phyloP scores from a whole-genome alignment of 2,797 vertebrate species.

The Schizothorax lantsangensis region DNA sequence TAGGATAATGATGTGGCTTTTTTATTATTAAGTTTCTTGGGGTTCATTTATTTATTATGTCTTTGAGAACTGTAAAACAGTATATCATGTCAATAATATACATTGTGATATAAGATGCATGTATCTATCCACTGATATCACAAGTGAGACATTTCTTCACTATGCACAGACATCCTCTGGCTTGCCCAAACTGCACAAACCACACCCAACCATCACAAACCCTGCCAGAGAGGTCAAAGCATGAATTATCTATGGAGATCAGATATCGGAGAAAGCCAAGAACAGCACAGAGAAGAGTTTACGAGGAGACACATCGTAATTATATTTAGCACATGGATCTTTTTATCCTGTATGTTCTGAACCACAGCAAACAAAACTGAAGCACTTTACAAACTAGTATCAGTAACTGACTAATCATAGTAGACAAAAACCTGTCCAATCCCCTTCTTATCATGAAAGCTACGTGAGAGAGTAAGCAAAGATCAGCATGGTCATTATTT shows the following conservation, averaged over 20 bases:
- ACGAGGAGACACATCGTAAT: neutral
- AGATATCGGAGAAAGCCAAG: constrained; percentile 38
- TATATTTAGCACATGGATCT: neutral
- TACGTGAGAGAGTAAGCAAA: neutral
- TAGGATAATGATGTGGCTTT: neutral
- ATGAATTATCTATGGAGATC: constrained; percentile 54
- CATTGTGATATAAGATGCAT: neutral
- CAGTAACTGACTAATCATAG: neutral
- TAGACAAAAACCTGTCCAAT: neutral
- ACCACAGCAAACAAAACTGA: neutral
- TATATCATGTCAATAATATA: neutral
- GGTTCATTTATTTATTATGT: neutral
- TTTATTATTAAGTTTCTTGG: neutral
- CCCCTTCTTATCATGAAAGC: neutral
- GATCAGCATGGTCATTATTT: constrained; percentile 16
- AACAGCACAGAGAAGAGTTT: constrained; percentile 10
- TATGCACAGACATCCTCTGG: constrained; percentile 16
- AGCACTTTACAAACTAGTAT: neutral
- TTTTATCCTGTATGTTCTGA: neutral
- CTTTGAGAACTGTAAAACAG: neutral
- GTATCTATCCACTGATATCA: neutral
- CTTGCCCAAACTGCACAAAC: constrained; percentile 39
- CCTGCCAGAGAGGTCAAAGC: constrained; percentile 36
- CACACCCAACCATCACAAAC: constrained; percentile 48
- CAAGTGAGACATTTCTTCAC: neutral